Base-by-base conservation (phyloP, 2,113 vertebrate genomes). In the Tinamus guttatus region DNA sequence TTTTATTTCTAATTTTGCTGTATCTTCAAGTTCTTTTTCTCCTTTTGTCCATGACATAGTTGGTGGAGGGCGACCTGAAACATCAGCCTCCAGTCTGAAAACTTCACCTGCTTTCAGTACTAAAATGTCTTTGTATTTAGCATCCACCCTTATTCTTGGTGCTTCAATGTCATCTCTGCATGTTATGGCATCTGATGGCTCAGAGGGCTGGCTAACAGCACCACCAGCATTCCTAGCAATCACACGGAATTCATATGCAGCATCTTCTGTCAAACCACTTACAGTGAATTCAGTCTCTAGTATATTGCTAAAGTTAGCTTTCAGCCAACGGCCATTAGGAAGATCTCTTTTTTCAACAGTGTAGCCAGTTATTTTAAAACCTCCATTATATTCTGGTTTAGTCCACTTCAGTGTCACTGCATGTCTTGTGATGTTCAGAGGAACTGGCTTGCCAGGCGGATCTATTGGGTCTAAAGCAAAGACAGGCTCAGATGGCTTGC, bases 301-400 rank as follows among this genome's bases (percentile, higher is more conserved):
- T 81, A 99, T 99, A 95, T 99, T 99, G 93, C 99, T 99, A 94
- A 99, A 99, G 97, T 99, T 99, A 87, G 99, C 99, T 95, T 99
- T 99, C 28, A 98, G 98, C 99, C 99, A 99, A 58, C 99, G 98
- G 52, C 99, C 99, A 88, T 98, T 95, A 81, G 99, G 99, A 91
- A 99, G 97, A 92, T 99, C 99, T 98, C 97, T 98, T 97, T 99
- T 99, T 96, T 99, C 99, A 91, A 99, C 98, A 6, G 98, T 98
- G 60, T 99, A 99, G 84, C 99, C 99, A 80, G 99, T 99, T 94
- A 99, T 99, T 97, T 99, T 99, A 97, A 99, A 99, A 49, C 99
- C 99, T 94, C 99, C 99, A 80, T 99, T 99, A 88, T 99, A 99
- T 94, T 99, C 98, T 87, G 99, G 99, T 94, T 99, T 99, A 87